Conservation (phyloP, 2,113 vertebrate species). For the Procavia capensis region DNA sequence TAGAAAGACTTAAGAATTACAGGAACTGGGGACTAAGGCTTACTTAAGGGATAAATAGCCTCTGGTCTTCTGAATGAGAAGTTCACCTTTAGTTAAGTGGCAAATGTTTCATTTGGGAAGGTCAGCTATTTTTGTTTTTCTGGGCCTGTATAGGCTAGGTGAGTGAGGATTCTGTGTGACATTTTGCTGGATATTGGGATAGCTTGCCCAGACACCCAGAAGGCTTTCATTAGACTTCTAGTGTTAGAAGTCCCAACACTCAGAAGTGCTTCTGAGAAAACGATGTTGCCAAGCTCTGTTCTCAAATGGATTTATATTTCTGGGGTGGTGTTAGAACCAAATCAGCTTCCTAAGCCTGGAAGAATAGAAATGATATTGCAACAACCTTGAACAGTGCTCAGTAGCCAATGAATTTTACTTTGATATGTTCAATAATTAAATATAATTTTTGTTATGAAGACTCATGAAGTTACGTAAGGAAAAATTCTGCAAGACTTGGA, state of each 20-base stretch:
- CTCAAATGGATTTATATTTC: neutral
- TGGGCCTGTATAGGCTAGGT: neutral
- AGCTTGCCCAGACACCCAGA: neutral
- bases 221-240: neutral
- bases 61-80: neutral
- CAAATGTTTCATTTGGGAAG: neutral
- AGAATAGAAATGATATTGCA: neutral
- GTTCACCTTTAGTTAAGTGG: neutral
- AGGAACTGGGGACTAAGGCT: neutral
- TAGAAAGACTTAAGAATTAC: neutral
- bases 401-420: neutral
- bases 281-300: neutral
- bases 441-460: neutral
- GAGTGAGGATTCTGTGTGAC: neutral
- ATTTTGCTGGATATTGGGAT: neutral
- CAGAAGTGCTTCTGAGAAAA: neutral
- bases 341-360: neutral
- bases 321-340: neutral
- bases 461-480: neutral
- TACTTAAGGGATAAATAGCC: neutral
- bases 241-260: neutral
- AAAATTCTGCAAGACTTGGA: neutral
- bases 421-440: neutral
- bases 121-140: neutral
- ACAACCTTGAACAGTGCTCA: neutral